Evolutionary conservation across 2,797 vertebrate species (phyloP).

Genomic region (Artibeus jamaicensis): DNA sequence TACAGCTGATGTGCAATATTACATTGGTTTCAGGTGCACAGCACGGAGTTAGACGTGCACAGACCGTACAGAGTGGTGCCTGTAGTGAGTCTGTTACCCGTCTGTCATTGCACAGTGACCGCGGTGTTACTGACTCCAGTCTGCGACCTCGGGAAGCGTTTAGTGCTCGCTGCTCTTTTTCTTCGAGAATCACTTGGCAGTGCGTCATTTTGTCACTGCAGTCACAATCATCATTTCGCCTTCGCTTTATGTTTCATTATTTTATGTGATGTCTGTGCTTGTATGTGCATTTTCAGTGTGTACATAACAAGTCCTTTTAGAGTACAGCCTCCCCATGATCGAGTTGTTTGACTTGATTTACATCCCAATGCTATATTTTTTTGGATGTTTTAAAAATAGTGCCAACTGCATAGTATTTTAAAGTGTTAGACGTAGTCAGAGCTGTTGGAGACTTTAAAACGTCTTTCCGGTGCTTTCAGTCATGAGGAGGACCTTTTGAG

Average conservation of each 20-base stretch:
- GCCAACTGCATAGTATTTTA: background rate
- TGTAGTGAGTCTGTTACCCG: background rate
- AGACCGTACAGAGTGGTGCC: no score
- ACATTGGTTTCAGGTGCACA: background rate
- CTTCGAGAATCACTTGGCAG: background rate
- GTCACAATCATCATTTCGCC: background rate
- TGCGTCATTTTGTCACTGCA: background rate
- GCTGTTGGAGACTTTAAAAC: background rate
- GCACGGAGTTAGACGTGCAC: no score
- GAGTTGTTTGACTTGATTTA: background rate
- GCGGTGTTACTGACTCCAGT: accelerated
- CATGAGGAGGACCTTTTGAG: background rate
- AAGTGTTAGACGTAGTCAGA: background rate
- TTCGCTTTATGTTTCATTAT: background rate
- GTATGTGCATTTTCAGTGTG: background rate
- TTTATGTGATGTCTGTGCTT: background rate
- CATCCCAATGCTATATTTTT: background rate
- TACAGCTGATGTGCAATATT: background rate
- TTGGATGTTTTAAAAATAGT: background rate
- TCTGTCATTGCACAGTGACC: no score
- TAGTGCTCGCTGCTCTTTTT: background rate
- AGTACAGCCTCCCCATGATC: background rate
- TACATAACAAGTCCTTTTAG: background rate
- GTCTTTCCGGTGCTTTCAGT: background rate
- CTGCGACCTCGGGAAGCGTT: background rate